Evolutionary conservation across 92 coral and sea anemone genomes (phyloP).

Genomic region (Chrysogorgia sp.): DNA sequence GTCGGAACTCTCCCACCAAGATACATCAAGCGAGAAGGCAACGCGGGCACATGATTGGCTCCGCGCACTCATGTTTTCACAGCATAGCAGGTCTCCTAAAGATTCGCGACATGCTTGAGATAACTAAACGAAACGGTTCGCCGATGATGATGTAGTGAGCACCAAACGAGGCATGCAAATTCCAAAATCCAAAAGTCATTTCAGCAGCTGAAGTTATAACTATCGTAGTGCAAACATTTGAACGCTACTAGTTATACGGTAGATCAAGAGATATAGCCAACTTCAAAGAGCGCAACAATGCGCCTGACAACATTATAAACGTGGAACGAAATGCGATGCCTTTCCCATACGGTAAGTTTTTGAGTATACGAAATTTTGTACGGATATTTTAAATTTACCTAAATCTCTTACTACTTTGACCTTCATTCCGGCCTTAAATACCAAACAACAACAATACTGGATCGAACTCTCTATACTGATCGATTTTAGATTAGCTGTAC

Average conservation of each 20-base stretch:
- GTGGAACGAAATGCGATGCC: too few relatives aligned
- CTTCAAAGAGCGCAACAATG: not conserved
- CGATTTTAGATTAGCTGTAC: too few relatives aligned
- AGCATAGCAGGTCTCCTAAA: constrained; percentile 14
- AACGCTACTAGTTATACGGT: not conserved
- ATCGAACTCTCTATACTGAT: too few relatives aligned
- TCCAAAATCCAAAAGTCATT: constrained; percentile 22
- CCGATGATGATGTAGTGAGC: constrained; percentile 12
- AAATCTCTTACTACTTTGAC: too few relatives aligned
- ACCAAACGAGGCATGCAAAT: constrained; percentile 7
- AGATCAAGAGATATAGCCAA: not conserved
- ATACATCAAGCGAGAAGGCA: not conserved
- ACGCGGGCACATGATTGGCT: not conserved
- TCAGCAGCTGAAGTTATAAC: not conserved
- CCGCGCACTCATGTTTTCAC: not conserved
- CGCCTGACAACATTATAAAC: too few relatives aligned
- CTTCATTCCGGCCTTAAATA: too few relatives aligned
- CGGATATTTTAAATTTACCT: too few relatives aligned
- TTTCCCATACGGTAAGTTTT: too few relatives aligned
- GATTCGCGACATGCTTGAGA: not conserved
- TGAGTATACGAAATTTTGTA: too few relatives aligned
- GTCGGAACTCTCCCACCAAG: not conserved
- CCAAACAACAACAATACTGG: too few relatives aligned
- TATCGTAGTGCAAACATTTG: not conserved
- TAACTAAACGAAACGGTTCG: constrained; percentile 2